Evolutionary conservation across 2,797 vertebrate species (phyloP).

Genomic region (Delichon dasypus): DNA sequence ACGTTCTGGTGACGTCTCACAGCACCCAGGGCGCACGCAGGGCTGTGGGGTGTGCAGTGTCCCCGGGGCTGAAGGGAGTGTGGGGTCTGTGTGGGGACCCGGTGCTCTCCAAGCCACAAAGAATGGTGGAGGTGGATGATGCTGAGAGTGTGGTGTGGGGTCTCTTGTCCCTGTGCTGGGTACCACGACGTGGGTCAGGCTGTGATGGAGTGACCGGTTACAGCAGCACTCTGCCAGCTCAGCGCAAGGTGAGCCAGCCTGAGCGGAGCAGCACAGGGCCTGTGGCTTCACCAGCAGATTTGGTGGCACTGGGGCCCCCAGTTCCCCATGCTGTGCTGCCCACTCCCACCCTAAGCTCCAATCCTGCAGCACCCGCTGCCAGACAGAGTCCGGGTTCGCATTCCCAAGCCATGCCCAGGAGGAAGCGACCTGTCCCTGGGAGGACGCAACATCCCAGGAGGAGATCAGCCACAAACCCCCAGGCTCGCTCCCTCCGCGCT

Average conservation of each 20-base stretch:
- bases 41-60: fast-evolving
- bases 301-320: fast-evolving
- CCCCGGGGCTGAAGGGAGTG: fast-evolving
- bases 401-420: fast-evolving
- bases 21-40: fast-evolving
- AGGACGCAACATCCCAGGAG: fast-evolving
- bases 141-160: fast-evolving
- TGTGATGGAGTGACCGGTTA: fast-evolving
- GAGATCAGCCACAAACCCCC: fast-evolving
- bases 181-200: neutral
- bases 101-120: neutral
- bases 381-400: fast-evolving
- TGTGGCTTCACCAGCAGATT: fast-evolving
- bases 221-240: neutral
- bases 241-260: fast-evolving
- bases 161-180: neutral
- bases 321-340: neutral
- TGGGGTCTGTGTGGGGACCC: neutral
- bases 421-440: fast-evolving
- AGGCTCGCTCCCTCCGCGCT: fast-evolving
- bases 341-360: fast-evolving
- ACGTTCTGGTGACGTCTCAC: fast-evolving
- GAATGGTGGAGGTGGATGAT: neutral
- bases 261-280: fast-evolving
- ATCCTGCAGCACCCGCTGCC: neutral